Evolutionary conservation across 2,888 invertebrate species (phyloP).

Genomic region (Apodemia zela): DNA sequence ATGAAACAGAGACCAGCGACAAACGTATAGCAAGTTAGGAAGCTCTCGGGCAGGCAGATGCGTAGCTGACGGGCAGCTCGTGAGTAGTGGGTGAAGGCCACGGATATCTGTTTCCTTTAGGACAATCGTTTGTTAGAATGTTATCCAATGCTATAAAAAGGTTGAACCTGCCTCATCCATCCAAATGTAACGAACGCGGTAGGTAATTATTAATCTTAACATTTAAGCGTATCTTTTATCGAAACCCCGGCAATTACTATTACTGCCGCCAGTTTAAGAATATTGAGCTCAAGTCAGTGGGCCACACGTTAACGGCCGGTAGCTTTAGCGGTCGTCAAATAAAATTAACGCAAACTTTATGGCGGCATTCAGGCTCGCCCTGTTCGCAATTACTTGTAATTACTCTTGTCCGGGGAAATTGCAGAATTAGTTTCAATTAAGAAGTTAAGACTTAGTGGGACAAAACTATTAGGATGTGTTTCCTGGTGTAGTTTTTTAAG

Average conservation of each 20-base stretch:
- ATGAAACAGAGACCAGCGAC: no score
- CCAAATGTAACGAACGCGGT: neutral
- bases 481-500: neutral
- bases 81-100: no score
- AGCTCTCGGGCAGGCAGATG: no score
- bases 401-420: neutral
- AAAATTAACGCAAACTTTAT: slow-evolving; percentile 1
- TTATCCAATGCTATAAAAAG: no score
- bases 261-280: neutral
- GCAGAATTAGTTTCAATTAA: neutral
- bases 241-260: neutral
- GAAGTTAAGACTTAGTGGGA: neutral
- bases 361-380: neutral
- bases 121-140: no score
- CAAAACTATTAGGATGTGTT: neutral
- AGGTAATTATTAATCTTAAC: slow-evolving; percentile 6
- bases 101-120: no score
- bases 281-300: neutral
- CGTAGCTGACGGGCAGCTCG: no score
- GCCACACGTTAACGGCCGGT: neutral
- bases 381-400: neutral
- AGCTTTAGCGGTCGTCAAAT: neutral
- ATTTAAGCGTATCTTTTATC: neutral
- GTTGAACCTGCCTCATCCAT: no score
- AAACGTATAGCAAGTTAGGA: no score